Evolutionary conservation across 1,140 invertebrate species (phyloP).

Genomic region (Vanessa atalanta): DNA sequence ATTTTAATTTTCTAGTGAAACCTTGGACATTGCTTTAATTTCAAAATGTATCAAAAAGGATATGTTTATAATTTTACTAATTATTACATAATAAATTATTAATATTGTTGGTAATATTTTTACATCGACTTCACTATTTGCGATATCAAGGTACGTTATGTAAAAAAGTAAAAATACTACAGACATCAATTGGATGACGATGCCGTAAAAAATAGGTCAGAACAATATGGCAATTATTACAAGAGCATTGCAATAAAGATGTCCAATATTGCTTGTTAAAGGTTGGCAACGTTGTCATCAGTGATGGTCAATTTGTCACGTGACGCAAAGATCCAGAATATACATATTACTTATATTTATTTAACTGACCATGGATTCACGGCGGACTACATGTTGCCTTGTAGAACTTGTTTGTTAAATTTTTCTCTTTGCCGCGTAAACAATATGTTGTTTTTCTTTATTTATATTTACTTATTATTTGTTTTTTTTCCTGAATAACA

Average conservation of each 20-base stretch:
- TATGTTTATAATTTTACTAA: too few species aligned
- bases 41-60: too few species aligned
- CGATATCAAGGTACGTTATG: neutral
- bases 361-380: conserved; percentile 19
- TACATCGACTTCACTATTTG: neutral
- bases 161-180: neutral
- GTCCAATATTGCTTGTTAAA: conserved; percentile 12
- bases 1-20: neutral
- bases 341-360: conserved; percentile 9
- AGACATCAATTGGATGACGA: neutral
- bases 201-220: conserved; percentile 1
- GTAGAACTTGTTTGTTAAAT: conserved; percentile 23
- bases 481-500: neutral
- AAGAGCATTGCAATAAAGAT: conserved; percentile 36
- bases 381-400: conserved; percentile 21
- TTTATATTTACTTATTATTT: too few species aligned
- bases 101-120: neutral
- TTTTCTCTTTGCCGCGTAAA: conserved; percentile 19
- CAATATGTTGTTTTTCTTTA: conserved; percentile 14
- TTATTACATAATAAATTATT: too few species aligned
- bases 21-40: too few species aligned
- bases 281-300: neutral
- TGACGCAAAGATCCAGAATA: conserved; percentile 9
- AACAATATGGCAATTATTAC: conserved; percentile 29
- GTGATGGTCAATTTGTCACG: neutral